Conservation (phyloP, 2,113 vertebrate genomes). For the Castor canadensis region DNA sequence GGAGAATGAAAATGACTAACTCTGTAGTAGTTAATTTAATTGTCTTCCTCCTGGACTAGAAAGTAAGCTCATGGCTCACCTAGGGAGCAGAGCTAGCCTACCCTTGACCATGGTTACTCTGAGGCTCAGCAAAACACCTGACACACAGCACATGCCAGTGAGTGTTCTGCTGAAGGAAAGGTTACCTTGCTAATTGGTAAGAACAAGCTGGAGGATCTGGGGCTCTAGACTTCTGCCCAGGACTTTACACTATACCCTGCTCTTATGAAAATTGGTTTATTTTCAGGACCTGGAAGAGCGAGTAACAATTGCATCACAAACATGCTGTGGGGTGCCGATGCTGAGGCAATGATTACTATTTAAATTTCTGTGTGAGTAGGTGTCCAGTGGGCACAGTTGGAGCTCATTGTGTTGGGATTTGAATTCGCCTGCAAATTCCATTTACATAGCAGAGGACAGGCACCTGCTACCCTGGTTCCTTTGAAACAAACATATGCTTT, state of each 20-base stretch:
- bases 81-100: not conserved
- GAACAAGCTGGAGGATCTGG: not conserved
- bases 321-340: not conserved
- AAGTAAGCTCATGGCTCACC: accelerated
- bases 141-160: not conserved
- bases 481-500: conserved; percentile 67
- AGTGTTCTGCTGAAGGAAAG: not conserved
- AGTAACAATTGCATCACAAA: conserved; percentile 35
- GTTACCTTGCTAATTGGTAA: conserved; percentile 36
- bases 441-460: conserved; percentile 37
- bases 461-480: not conserved
- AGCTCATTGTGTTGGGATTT: conserved; percentile 35
- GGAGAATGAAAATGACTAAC: not conserved
- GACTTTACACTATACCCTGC: conserved; percentile 30
- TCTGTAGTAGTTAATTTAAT: not conserved
- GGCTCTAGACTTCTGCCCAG: not conserved
- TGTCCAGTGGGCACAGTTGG: conserved; percentile 45
- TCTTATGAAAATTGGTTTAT: conserved; percentile 73
- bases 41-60: not conserved
- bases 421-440: conserved; percentile 13
- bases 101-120: not conserved
- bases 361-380: conserved; percentile 60
- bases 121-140: not conserved
- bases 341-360: conserved; percentile 55
- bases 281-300: conserved; percentile 23